Conservation (phyloP, 64 coral and sea anemone species). For the Pocillopora verrucosa region DNA sequence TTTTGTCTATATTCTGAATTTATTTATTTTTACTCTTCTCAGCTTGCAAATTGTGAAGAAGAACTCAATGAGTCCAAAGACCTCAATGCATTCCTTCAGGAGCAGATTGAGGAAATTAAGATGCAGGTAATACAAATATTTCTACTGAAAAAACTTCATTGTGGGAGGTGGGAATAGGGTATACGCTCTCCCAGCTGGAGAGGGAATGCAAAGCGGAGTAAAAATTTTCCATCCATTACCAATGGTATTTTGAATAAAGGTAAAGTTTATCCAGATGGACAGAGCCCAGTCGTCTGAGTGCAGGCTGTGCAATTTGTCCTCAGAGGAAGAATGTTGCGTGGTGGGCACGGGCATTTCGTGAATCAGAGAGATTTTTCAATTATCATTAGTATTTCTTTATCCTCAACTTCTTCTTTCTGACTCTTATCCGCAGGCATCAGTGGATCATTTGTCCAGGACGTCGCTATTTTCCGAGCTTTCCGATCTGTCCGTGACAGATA, state of each 20-base stretch:
- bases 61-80: conserved; percentile 82
- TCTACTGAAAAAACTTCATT: background rate
- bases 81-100: conserved; percentile 53
- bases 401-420: background rate
- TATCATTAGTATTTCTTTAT: background rate
- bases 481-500: conserved; percentile 45
- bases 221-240: no score
- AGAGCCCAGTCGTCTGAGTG: no score
- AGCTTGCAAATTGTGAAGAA: conserved; percentile 81
- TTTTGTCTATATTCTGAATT: background rate
- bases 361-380: background rate
- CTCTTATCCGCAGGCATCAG: conserved; percentile 57
- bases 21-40: background rate
- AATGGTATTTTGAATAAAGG: no score
- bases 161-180: background rate
- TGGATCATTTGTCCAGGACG: conserved; percentile 65
- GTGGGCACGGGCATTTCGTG: no score
- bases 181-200: no score
- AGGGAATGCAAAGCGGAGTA: no score
- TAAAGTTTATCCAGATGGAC: no score
- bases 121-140: conserved; percentile 69
- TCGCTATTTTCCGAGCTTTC: conserved; percentile 88
- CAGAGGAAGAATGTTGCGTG: no score
- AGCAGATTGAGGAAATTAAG: conserved; percentile 86
- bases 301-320: no score